Conservation (phyloP, 64 coral and sea anemone genomes). For the Pocillopora verrucosa region DNA sequence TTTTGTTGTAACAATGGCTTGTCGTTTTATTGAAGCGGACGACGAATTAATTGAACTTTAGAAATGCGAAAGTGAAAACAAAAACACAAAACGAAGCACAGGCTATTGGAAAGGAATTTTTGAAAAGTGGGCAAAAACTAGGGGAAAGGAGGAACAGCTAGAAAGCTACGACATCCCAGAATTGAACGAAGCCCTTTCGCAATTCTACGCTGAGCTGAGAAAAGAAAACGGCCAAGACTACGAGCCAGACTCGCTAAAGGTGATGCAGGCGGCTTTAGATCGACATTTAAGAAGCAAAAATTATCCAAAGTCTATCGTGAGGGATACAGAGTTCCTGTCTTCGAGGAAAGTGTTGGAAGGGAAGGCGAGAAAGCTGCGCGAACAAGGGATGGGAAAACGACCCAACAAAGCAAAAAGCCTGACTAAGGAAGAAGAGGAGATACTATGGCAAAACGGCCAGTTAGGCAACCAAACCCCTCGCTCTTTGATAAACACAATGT, state of each 20-base stretch:
- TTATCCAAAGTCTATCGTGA: slow-evolving; percentile 1
- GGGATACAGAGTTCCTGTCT: slow-evolving; percentile 2
- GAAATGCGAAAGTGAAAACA: background rate
- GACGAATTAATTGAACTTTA: no score
- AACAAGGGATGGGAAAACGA: slow-evolving; percentile 2
- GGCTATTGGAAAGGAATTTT: background rate
- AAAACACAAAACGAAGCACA: background rate
- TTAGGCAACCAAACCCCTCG: slow-evolving; percentile 2
- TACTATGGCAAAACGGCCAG: slow-evolving; percentile 18
- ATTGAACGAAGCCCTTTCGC: background rate
- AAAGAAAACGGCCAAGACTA: background rate
- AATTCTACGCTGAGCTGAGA: background rate
- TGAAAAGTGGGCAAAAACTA: background rate
- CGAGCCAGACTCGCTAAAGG: no score
- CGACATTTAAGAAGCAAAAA: background rate
- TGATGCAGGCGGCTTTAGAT: background rate
- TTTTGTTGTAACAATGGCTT: no score
- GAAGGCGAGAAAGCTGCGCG: background rate
- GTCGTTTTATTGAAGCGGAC: no score
- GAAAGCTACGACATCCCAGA: background rate
- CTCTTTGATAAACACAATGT: slow-evolving; percentile 4
- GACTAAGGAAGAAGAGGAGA: slow-evolving; percentile 26
- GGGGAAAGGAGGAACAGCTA: background rate
- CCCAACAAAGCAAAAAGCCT: slow-evolving; percentile 6
- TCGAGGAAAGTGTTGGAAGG: no score